Conservation (phyloP, 2,113 vertebrate genomes). For the Xenus cinereus region DNA sequence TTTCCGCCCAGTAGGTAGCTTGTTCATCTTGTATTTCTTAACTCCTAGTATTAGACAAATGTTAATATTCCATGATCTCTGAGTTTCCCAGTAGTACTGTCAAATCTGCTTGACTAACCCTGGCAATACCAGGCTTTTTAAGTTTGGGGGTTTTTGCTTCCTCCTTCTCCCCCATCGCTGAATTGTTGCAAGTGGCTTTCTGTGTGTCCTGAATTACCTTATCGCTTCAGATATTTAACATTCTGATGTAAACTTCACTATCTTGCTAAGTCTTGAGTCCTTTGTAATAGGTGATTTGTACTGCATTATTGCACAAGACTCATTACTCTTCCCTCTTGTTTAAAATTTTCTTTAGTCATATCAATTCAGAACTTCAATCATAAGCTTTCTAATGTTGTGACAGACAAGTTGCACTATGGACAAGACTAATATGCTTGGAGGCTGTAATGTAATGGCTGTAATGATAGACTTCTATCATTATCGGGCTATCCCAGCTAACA, state of each 20-base stretch:
- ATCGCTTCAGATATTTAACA: not conserved
- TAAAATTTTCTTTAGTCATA: not conserved
- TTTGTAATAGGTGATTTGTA: not conserved
- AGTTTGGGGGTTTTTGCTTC: not conserved
- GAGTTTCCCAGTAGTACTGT: not conserved
- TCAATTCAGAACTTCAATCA: not conserved
- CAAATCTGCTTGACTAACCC: not conserved
- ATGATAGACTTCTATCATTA: not conserved
- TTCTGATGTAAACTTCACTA: not conserved
- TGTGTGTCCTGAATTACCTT: not conserved
- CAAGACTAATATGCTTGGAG: not conserved
- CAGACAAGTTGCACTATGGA: accelerated
- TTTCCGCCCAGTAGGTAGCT: not conserved
- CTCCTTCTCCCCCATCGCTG: not conserved
- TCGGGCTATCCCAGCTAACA: not conserved
- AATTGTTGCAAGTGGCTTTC: not conserved
- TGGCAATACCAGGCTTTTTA: not conserved
- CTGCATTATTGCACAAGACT: too few species aligned
- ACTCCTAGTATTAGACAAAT: not conserved
- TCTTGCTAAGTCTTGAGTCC: not conserved
- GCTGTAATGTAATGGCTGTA: not conserved
- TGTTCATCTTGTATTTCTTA: not conserved
- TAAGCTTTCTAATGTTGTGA: not conserved
- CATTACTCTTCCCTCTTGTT: not conserved
- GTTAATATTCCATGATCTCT: not conserved